These are phyloP conservation scores for Drosophila histrio DNA, from an alignment of 2,888 invertebrate species.

Conservation along the genomic window DNA sequence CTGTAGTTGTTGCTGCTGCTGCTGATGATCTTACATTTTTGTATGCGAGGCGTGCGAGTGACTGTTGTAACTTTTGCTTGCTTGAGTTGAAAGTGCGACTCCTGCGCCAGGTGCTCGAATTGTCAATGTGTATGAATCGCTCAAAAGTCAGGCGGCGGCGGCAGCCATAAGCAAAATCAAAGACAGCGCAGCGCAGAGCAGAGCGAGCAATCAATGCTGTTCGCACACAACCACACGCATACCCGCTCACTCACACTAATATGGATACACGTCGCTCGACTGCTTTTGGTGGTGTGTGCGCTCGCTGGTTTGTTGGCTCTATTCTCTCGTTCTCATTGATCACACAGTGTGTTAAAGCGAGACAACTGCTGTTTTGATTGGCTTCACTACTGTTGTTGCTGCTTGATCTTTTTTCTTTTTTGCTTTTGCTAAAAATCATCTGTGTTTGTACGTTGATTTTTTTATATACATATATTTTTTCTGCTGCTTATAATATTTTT, in stretches of 20 bases:
- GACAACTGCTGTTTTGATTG: constrained; percentile 77
- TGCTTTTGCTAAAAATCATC: constrained; percentile 80
- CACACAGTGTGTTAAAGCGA: constrained; percentile 59
- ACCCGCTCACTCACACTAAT: constrained; percentile 45
- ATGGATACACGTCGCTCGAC: constrained; percentile 67
- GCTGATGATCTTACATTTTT: constrained; percentile 26
- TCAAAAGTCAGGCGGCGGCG: constrained; percentile 68
- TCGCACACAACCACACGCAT: constrained; percentile 31
- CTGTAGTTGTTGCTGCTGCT: constrained; percentile 13
- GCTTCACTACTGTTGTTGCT: constrained; percentile 60
- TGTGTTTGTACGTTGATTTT: constrained; percentile 74
- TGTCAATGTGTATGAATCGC: constrained; percentile 48
- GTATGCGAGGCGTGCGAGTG: constrained; percentile 25
- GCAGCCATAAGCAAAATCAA: constrained; percentile 71
- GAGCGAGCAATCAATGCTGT: constrained; percentile 64
- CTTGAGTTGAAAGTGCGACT: constrained; percentile 65
- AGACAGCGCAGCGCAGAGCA: constrained; percentile 47
- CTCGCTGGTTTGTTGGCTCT: constrained; percentile 48
- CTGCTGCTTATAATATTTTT: constrained; percentile 68
- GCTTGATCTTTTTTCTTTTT: constrained; percentile 72
- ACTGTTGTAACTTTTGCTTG: constrained; percentile 45
- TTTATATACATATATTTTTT: constrained; percentile 43
- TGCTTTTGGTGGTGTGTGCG: constrained; percentile 60
- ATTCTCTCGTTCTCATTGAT: constrained; percentile 43
- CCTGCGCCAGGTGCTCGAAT: constrained; percentile 73